Conservation (phyloP, 2,797 vertebrate species). For the Cyprinella venusta region DNA sequence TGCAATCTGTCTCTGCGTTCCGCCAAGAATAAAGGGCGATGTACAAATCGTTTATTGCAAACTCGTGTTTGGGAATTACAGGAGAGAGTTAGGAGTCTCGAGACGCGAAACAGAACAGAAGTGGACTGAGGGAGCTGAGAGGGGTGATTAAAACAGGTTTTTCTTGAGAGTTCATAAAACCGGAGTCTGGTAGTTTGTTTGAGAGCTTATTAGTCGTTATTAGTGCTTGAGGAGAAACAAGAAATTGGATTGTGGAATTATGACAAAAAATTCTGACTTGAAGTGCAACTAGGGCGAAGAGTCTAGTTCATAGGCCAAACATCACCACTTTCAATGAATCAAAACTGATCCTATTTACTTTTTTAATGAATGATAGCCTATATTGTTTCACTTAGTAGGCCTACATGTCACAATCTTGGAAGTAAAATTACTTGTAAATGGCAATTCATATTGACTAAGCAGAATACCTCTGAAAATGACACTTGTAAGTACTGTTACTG, state of each 20-base stretch:
- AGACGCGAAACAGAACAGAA: slow-evolving; percentile 5
- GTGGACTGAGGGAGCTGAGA: slow-evolving; percentile 24
- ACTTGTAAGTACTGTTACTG: background rate
- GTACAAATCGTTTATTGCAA: slow-evolving; percentile 44
- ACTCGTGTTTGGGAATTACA: slow-evolving; percentile 33
- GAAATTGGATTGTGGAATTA: slow-evolving; percentile 16
- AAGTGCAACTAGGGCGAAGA: background rate
- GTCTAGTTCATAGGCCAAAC: background rate
- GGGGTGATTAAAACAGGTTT: slow-evolving; percentile 36
- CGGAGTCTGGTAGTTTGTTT: slow-evolving; percentile 32
- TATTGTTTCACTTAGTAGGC: background rate
- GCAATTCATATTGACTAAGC: background rate
- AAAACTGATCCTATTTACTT: background rate
- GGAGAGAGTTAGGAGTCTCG: background rate
- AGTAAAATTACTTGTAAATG: background rate
- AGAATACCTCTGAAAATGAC: background rate
- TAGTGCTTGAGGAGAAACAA: slow-evolving; percentile 20
- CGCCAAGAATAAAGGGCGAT: slow-evolving; percentile 45
- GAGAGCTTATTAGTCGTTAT: slow-evolving; percentile 32
- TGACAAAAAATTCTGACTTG: slow-evolving; percentile 8
- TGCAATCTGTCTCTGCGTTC: slow-evolving; percentile 72
- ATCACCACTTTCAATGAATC: background rate
- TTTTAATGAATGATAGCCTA: background rate
- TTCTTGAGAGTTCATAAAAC: slow-evolving; percentile 59
- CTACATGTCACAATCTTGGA: background rate